Evolutionary conservation across 2,797 vertebrate species (phyloP).

Genomic region (Falco columbarius): DNA sequence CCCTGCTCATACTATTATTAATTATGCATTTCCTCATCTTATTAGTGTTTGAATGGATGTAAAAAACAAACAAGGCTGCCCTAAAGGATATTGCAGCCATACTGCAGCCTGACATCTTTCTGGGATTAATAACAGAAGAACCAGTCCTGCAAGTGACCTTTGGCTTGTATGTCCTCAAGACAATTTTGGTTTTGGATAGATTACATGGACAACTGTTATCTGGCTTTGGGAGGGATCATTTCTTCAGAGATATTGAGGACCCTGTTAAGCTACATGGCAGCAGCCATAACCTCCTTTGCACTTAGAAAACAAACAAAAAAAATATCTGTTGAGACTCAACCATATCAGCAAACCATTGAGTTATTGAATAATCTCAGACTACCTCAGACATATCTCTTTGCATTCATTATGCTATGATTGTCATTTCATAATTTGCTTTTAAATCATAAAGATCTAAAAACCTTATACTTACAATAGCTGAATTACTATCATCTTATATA

Average conservation of each 20-base stretch:
- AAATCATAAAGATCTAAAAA: background rate
- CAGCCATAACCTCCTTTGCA: background rate
- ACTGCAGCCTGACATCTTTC: background rate
- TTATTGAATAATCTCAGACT: background rate
- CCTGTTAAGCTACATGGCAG: background rate
- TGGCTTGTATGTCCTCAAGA: background rate
- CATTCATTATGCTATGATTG: background rate
- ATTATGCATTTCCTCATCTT: slow-evolving; percentile 34
- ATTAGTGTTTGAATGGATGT: background rate
- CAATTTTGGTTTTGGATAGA: slow-evolving; percentile 2
- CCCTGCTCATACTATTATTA: slow-evolving; percentile 12
- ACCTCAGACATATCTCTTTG: background rate
- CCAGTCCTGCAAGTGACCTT: slow-evolving; percentile 19
- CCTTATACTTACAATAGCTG: background rate
- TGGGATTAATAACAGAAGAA: slow-evolving; percentile 16
- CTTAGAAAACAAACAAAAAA: background rate
- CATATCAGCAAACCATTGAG: background rate
- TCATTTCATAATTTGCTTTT: background rate
- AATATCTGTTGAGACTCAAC: background rate
- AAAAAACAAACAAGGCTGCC: slow-evolving; percentile 22
- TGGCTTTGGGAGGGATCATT: background rate
- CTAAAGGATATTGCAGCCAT: background rate
- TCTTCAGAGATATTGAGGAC: background rate
- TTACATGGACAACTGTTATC: slow-evolving; percentile 4
- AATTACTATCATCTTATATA: background rate